Evolutionary conservation across 2,888 invertebrate species (phyloP).

Genomic region (Phorcus lineatus): DNA sequence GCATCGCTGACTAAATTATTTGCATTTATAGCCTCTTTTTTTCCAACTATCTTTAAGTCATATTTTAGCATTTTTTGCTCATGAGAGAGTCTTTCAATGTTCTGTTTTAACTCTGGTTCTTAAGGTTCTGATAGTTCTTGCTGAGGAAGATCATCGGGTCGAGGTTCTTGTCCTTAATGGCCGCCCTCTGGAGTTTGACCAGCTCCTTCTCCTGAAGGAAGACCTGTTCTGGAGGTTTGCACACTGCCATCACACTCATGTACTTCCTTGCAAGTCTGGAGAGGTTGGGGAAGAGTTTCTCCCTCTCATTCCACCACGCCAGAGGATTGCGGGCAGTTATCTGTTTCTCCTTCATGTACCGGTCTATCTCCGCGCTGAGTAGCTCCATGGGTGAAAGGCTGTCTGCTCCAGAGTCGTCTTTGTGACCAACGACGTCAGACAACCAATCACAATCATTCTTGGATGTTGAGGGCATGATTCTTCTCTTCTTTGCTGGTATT

Average conservation of each 20-base stretch:
- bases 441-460: conserved; percentile 40
- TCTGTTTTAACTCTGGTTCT: neutral
- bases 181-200: conserved; percentile 26
- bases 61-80: too few species aligned
- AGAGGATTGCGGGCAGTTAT: conserved; percentile 40
- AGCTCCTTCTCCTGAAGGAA: conserved; percentile 13
- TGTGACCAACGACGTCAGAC: conserved; percentile 45
- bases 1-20: too few species aligned
- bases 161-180: conserved; percentile 20
- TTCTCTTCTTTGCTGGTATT: conserved; percentile 16
- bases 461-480: neutral
- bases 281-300: conserved; percentile 41
- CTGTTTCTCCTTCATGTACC: conserved; percentile 42
- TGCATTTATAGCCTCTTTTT: too few species aligned
- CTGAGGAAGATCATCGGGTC: conserved; percentile 39
- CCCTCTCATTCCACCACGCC: conserved; percentile 46
- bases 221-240: conserved; percentile 23
- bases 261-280: conserved; percentile 44
- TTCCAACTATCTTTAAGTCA: too few species aligned
- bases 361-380: conserved; percentile 42
- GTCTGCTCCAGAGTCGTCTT: conserved; percentile 18
- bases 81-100: too few species aligned
- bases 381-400: conserved; percentile 32
- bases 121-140: conserved; percentile 20
- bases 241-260: conserved; percentile 37